Evolutionary conservation across 1,140 invertebrate genomes (phyloP).

Genomic region (Semibalanus balanoides): DNA sequence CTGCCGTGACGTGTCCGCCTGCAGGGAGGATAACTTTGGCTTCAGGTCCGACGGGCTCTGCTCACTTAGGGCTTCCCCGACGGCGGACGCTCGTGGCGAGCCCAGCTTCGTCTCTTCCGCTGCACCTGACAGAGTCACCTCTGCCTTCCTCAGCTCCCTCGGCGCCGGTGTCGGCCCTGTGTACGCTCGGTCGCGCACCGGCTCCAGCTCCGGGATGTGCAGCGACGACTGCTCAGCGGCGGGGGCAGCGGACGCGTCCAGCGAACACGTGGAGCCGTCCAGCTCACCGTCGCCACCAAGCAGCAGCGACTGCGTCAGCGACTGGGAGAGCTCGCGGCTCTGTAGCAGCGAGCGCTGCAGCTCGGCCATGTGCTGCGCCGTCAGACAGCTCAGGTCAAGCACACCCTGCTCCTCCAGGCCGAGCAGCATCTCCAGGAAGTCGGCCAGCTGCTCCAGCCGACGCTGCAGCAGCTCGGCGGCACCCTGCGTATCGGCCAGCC

Average conservation of each 20-base stretch:
- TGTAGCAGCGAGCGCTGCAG: slow-evolving; percentile 39
- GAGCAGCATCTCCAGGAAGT: slow-evolving; percentile 51
- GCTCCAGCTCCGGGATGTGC: not conserved
- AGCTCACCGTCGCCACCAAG: slow-evolving; percentile 22
- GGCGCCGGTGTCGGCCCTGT: no score
- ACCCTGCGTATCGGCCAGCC: slow-evolving; percentile 41
- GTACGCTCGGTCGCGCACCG: no score
- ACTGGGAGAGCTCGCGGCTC: slow-evolving; percentile 41
- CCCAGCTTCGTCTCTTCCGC: no score
- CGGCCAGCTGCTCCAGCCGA: slow-evolving; percentile 49
- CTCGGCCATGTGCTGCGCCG: slow-evolving; percentile 33
- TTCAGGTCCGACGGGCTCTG: not conserved
- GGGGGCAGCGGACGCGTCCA: not conserved
- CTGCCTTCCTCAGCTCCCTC: not conserved
- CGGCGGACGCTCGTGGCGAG: no score
- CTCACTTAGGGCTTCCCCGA: not conserved
- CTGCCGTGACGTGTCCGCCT: no score
- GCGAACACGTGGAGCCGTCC: slow-evolving; percentile 5
- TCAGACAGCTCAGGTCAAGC: slow-evolving; percentile 32
- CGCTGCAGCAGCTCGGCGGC: slow-evolving; percentile 45
- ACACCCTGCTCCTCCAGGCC: slow-evolving; percentile 38
- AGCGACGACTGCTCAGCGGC: not conserved
- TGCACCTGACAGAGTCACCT: not conserved
- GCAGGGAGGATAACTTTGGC: no score
- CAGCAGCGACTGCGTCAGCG: slow-evolving; percentile 28